Evolutionary conservation across 2,888 invertebrate genomes (phyloP).

Genomic region (Leptinotarsa tumamoca): DNA sequence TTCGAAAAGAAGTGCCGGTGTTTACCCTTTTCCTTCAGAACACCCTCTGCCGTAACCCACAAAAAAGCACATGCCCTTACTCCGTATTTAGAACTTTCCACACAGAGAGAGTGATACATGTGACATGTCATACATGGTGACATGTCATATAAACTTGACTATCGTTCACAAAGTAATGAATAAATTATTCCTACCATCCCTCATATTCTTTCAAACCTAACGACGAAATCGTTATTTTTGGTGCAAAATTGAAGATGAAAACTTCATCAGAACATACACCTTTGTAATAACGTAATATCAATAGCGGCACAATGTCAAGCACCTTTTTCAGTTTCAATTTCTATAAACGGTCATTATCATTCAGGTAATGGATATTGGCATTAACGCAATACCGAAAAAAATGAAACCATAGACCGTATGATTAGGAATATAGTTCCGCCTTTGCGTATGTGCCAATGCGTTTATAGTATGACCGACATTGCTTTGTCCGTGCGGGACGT

Average conservation of each 20-base stretch:
- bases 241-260: neutral
- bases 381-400: conserved; percentile 34
- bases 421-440: conserved; percentile 32
- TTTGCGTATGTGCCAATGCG: conserved; percentile 28
- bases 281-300: neutral
- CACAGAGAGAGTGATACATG: no score
- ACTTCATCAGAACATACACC: neutral
- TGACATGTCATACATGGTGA: no score
- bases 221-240: no score
- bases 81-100: no score
- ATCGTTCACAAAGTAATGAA: no score
- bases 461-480: conserved; percentile 44
- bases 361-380: conserved; percentile 28
- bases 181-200: no score
- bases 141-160: no score
- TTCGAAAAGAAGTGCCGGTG: no score
- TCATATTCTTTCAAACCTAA: no score
- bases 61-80: no score
- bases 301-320: conserved; percentile 13
- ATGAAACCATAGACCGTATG: conserved; percentile 21
- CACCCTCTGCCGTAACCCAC: no score
- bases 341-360: conserved; percentile 36
- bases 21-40: no score
- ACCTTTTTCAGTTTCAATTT: conserved; percentile 33
- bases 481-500: conserved; percentile 32